phyloP scores from a whole-genome alignment of 2,888 invertebrate species.

The Sphecodes monilicornis region DNA sequence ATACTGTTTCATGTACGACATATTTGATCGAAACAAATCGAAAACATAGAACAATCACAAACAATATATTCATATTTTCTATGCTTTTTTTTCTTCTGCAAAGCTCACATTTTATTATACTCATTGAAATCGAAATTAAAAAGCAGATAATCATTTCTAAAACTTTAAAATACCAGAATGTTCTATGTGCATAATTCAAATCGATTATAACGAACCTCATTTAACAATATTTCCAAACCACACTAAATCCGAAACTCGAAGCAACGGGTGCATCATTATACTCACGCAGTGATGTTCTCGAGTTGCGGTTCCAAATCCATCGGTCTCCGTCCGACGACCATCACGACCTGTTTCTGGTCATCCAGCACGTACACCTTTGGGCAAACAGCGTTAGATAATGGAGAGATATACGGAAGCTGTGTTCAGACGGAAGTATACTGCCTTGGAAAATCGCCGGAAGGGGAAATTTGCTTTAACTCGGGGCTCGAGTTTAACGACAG shows the following conservation, averaged over 20 bases:
- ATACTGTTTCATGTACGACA: too few species aligned
- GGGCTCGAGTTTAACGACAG: constrained; percentile 28
- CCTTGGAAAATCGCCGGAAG: constrained; percentile 22
- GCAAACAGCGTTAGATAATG: constrained; percentile 16
- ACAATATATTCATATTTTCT: too few species aligned
- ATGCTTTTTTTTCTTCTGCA: too few species aligned
- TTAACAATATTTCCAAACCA: neutral
- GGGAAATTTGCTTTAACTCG: constrained; percentile 44
- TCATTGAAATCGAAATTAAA: too few species aligned
- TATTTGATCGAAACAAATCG: too few species aligned
- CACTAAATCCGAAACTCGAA: neutral
- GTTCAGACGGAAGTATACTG: neutral
- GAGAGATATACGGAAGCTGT: neutral
- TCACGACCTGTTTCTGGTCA: constrained; percentile 91
- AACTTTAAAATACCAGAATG: neutral
- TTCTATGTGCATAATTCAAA: neutral
- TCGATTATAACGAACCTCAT: neutral
- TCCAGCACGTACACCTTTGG: constrained; percentile 92
- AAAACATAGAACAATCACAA: too few species aligned
- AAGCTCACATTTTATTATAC: too few species aligned
- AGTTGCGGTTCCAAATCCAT: constrained; percentile 90
- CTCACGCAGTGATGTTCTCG: constrained; percentile 89
- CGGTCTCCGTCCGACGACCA: constrained; percentile 91
- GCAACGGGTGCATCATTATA: constrained; percentile 1
- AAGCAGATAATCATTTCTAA: neutral